Evolutionary conservation across 2,888 invertebrate species (phyloP), one percentile per base, ranked within the genome.

Genomic region (Catocala nupta): DNA sequence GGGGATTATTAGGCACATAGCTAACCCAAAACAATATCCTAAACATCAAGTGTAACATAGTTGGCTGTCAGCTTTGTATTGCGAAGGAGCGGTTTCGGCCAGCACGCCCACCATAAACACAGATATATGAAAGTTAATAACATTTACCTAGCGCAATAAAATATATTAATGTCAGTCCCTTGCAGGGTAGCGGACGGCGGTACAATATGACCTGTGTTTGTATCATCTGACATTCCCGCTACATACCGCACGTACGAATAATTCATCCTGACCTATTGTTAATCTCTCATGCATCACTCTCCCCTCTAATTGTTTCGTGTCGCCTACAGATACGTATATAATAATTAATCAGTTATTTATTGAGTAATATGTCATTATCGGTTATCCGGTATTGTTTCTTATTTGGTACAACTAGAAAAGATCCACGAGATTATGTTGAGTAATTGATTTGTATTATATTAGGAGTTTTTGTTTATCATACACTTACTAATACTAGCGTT

Each of bases 111-210:
- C 68, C 71, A 78, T 83, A 85, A 85, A 85, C 81, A 81, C 76
- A 81, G 80, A 82, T 82, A 84, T 84, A 86, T 81, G 75, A 86
- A 85, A 84, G 82, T 84, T 86, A 87, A 86, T 87, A 87, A 84
- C 84, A 84, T 83, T 84, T 81, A 82, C 81, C 83, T 81, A 70
- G 70, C 63, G 80, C 81, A 84, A 84, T 88, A 86, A 88, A 86
- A 86, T 84, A 84, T 87, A 88, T 87, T 85, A 86, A 87, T 86
- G 84, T 80, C 77, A 77, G 84, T 76, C 83, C 82, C 81, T 81
- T 67, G 65, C 64, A 73, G 76, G 74, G 77, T 71, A 74, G 48
- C 42, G 53, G 73, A 74, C 70, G 73, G 75, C 70, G 62, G 59
- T 57, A 61, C 65, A 68, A 69, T 71, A 74, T 67, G 66, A 70